Evolutionary conservation across 2,113 vertebrate genomes (phyloP), one percentile per base, ranked within the genome.

Genomic region (Planiliza haematocheilus): DNA sequence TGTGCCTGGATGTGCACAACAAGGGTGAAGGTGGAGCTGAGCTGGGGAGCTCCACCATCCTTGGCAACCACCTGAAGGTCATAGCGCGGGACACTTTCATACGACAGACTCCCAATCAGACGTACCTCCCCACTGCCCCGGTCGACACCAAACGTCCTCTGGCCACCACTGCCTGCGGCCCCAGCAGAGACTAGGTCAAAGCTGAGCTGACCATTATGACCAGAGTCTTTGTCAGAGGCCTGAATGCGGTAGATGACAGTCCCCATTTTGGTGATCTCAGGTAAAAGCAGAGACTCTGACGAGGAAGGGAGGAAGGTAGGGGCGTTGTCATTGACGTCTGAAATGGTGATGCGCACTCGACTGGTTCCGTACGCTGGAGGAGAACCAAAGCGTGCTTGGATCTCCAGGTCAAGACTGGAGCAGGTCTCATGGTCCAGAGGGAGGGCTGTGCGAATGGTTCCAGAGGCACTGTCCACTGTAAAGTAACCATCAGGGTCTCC

Each of bases 401-500:
- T 92, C 39, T 98, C 97, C 77, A 99, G 90, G 8, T 94, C 75
- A 1, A 98, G 89, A 16, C 93, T 91, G 0, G 95, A 86, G 59
- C 96, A 93, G 1, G 94, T 88, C 81, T 99, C 98, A 0, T 98
- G 95, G 79, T 99, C 97, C 21, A 99, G 88, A 9, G 96, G 93
- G 10, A 94, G 93, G 51, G 91, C 93, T 10, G 96, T 96, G 43
- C 90, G 91, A 18, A 99, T 93, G 37, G 95, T 91, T 3, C 98
- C 98, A 0, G 95, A 94, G 16, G 92, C 80, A 0, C 93, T 87
- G 77, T 98, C 95, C 0, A 99, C 91, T 2, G 94, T 95, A 80
- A 99, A 97, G 88, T 95, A 96, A 43, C 97, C 95, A 0, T 93
- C 94, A 3, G 97, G 97, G 67, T 99, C 97, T 8, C 98, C 98